Percentiles rank a stretch among this genome's conserved stretches.
Evolutionary conservation across 2,888 invertebrate species (phyloP).

Genomic region (Leucozona laternaria): DNA sequence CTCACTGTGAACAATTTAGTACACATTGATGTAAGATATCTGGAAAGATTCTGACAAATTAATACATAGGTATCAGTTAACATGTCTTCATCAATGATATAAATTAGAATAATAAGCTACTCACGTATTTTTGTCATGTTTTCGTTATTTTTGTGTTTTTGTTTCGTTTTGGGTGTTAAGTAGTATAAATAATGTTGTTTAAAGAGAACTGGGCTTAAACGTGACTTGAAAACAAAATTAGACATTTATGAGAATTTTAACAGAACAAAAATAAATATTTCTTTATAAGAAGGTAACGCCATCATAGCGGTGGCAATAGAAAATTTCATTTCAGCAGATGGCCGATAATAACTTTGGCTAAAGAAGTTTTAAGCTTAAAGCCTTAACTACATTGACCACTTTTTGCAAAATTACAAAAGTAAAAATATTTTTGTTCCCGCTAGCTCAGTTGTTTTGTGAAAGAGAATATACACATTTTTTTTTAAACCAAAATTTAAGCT

Average conservation of each 20-base stretch:
- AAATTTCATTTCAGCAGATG: no score
- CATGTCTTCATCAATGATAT: not conserved
- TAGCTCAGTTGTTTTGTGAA: no score
- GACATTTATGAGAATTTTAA: not conserved
- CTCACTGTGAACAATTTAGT: not conserved
- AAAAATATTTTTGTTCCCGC: no score
- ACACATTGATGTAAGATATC: not conserved
- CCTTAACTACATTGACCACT: no score
- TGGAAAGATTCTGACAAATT: not conserved
- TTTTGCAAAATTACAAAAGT: no score
- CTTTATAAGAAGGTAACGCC: not conserved
- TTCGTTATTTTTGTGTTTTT: conserved; percentile 1
- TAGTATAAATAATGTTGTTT: not conserved
- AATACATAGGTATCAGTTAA: conserved; percentile 11
- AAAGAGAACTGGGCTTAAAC: not conserved
- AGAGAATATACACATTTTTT: no score
- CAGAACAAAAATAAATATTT: not conserved
- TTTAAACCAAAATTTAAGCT: no score
- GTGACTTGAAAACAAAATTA: conserved; percentile 7
- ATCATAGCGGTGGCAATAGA: no score
- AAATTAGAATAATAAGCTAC: not conserved
- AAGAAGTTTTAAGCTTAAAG: no score
- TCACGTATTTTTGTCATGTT: conserved; percentile 22
- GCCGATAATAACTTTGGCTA: no score
- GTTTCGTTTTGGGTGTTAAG: not conserved